Evolutionary conservation across 2,888 invertebrate species (phyloP).

Genomic region (Rotaria magnacalcarata): DNA sequence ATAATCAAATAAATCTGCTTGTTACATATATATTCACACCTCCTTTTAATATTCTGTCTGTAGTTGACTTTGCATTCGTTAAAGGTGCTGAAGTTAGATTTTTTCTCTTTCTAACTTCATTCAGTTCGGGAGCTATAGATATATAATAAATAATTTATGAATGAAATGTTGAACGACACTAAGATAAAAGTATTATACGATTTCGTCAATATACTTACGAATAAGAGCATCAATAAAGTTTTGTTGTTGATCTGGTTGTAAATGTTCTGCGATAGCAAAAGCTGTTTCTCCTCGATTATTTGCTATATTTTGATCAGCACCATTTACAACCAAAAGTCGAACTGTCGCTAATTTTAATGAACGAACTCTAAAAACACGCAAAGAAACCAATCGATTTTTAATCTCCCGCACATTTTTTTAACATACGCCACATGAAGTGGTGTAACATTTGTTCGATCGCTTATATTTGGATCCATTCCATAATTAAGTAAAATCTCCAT

Average conservation of each 20-base stretch:
- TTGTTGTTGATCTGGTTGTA: neutral
- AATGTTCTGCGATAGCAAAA: neutral
- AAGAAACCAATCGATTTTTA: neutral
- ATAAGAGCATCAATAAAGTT: neutral
- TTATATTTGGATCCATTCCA: conserved; percentile 21
- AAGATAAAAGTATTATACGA: neutral
- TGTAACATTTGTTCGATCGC: neutral
- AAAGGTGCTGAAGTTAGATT: too few relatives aligned
- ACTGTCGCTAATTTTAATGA: neutral
- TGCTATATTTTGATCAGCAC: neutral
- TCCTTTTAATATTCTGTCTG: too few relatives aligned
- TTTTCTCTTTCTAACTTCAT: too few relatives aligned
- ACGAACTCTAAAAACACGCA: neutral
- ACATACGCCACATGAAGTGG: conserved; percentile 26
- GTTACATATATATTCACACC: too few relatives aligned
- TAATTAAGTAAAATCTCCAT: neutral
- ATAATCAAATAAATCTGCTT: too few relatives aligned
- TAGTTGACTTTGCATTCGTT: too few relatives aligned
- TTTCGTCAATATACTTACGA: neutral
- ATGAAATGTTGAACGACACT: too few relatives aligned
- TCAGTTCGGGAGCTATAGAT: too few relatives aligned
- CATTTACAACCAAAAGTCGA: neutral
- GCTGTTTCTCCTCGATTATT: conserved; percentile 28
- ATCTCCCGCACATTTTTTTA: too few relatives aligned
- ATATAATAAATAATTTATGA: too few relatives aligned